Base-by-base conservation (phyloP, 2,888 invertebrate genomes). In the Cephus rjabovi region DNA sequence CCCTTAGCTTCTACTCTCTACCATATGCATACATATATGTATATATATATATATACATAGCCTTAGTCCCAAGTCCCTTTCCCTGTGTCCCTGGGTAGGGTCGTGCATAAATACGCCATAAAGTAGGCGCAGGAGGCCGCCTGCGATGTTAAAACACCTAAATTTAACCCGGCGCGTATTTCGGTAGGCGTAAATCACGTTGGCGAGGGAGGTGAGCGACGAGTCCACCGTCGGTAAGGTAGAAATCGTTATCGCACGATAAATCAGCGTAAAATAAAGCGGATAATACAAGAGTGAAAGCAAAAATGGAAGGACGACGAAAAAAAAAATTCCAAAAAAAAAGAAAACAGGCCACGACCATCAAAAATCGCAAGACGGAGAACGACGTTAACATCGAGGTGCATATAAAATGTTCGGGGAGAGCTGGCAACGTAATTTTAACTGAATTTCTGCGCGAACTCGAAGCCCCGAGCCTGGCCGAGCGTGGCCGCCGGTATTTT, bases 111-210 rank as follows among this genome's bases (percentile, higher is more conserved):
- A 82, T 82, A 80, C 79, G 78, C 80, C 80, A 81, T 81, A 81
- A 82, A 83, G 79, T 80, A 79, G 79, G 74, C 78, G 79, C 76
- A 34, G 71, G 78, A 75, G 76, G 81, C 83, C 82, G 82, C 81
- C 82, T 83, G 83, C 79, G 80, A 78, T 83, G 81, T 83, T 81
- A 79, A 82, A 83, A 77, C 75, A 77, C 79, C 81, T 81, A 81
- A 81, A 82, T 82, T 79, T 83, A 81, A 81, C 77, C 81, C 77
- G 69, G 37, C 76, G 77, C 75, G 76, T 75, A 74, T 74, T 74
- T 74, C 74, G 74, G 74, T 74, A 34, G 74, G 37, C 35, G 74
- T 74, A 74, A 74, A 35, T 74, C 74, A 33, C 74, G 37, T 35
- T 30, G 12, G 35, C 34, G 74, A 35, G 35, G 23, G 74, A 34